Evolutionary conservation across 1,140 invertebrate species (phyloP).

Genomic region (Muscidifurax raptorellus): DNA sequence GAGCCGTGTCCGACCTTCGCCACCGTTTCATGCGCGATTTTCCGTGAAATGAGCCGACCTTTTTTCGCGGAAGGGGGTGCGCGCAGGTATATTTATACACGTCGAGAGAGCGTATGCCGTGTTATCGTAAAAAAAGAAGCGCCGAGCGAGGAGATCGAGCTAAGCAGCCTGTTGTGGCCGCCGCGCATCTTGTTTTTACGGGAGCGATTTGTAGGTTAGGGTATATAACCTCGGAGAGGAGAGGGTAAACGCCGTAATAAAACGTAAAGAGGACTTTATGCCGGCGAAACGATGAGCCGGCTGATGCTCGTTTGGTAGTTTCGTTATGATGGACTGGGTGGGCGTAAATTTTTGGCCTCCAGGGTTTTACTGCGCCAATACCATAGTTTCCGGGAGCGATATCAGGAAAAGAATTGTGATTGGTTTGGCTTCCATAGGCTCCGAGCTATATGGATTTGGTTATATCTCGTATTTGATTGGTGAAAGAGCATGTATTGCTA

Average conservation of each 20-base stretch:
- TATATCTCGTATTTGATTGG: not conserved
- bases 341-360: not conserved
- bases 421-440: not conserved
- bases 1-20: not conserved
- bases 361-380: not conserved
- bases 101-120: not conserved
- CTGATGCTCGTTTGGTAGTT: not conserved
- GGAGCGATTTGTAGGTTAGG: constrained; percentile 5
- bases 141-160: not conserved
- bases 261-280: not conserved
- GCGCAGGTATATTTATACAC: not conserved
- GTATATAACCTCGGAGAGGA: not conserved
- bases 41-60: constrained; percentile 14
- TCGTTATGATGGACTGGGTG: not conserved
- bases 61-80: not conserved
- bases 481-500: not conserved
- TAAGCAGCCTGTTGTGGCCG: not conserved
- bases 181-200: constrained; percentile 10
- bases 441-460: not conserved
- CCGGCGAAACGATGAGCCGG: not conserved
- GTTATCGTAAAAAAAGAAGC: not conserved
- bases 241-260: not conserved
- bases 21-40: not conserved
- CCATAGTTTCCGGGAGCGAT: not conserved
- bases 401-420: not conserved